Evolutionary conservation across 2,888 invertebrate species (phyloP).

Genomic region (Erebia palarica): DNA sequence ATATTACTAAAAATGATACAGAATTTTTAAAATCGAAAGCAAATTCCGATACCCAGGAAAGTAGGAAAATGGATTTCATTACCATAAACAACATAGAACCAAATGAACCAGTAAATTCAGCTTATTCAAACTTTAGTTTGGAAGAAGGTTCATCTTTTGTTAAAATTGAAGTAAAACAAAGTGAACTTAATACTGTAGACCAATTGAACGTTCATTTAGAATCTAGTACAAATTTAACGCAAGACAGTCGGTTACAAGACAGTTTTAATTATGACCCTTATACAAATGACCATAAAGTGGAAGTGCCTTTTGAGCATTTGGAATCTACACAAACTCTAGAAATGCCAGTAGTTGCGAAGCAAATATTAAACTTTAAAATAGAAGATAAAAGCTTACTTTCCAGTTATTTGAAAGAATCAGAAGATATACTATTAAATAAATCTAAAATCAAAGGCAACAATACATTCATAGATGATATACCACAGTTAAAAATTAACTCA

Average conservation of each 20-base stretch:
- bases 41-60: neutral
- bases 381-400: neutral
- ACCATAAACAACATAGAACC: neutral
- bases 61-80: neutral
- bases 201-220: neutral
- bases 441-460: neutral
- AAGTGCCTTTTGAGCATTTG: neutral
- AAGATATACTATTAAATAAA: neutral
- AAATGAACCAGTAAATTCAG: neutral
- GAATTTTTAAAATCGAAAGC: neutral
- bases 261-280: neutral
- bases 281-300: neutral
- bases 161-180: neutral
- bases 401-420: neutral
- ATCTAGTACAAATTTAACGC: neutral
- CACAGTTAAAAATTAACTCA: too few species aligned
- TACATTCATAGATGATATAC: neutral
- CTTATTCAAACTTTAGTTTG: neutral
- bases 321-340: neutral
- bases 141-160: neutral
- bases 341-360: neutral
- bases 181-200: neutral
- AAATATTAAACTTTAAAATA: neutral
- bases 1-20: too few species aligned
- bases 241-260: neutral